Evolutionary conservation across 1,140 invertebrate genomes (phyloP).

Genomic region (Dermatophagoides farinae): DNA sequence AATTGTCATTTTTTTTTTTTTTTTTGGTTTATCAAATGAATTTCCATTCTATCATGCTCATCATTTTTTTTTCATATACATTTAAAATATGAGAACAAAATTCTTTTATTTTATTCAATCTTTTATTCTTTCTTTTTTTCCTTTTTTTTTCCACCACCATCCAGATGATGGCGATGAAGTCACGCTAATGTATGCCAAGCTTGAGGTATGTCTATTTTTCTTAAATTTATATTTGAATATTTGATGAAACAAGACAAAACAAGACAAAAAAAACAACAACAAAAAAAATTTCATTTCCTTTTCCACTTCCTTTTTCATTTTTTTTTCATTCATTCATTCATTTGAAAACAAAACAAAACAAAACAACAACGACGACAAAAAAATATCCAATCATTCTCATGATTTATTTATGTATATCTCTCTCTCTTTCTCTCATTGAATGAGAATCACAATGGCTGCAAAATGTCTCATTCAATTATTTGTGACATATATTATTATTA

Average conservation of each 20-base stretch:
- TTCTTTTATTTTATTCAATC: no score
- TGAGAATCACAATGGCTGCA: background rate
- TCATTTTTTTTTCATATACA: no score
- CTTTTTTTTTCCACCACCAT: background rate
- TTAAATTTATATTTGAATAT: background rate
- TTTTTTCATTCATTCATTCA: no score
- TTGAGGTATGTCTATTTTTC: constrained; percentile 23
- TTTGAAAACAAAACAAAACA: no score
- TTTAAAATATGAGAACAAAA: no score
- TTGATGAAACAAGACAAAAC: background rate
- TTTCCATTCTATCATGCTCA: no score
- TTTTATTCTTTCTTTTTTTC: background rate
- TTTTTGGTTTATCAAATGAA: no score
- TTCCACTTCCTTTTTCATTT: background rate
- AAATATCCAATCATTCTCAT: background rate
- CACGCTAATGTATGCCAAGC: constrained; percentile 26
- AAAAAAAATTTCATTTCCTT: background rate
- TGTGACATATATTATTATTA: no score
- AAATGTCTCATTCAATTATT: no score
- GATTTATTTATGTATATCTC: background rate
- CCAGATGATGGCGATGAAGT: constrained; percentile 27
- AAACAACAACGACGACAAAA: no score
- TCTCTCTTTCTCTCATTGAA: background rate
- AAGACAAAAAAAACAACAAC: background rate
- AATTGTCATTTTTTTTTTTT: no score